Conservation (phyloP, 2,797 vertebrate species). For the Siniperca obscura region DNA sequence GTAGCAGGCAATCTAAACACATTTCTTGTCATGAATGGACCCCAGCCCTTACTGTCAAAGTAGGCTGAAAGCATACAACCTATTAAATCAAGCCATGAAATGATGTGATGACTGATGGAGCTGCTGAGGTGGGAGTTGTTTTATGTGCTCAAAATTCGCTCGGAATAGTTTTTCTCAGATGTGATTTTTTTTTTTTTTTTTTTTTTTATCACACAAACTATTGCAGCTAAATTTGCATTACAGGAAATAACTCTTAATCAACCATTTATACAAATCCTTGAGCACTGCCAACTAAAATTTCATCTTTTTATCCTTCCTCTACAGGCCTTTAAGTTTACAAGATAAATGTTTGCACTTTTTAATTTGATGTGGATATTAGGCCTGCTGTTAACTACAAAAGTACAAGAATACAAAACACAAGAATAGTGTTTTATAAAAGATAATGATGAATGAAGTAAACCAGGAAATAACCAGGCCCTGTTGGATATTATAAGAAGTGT, state of each 20-base stretch:
- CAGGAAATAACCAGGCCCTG: neutral
- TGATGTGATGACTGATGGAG: conserved; percentile 8
- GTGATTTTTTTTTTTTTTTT: neutral
- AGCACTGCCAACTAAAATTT: neutral
- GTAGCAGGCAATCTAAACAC: neutral
- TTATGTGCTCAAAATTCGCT: neutral
- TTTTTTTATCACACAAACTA: neutral
- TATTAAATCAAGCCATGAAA: conserved; percentile 11
- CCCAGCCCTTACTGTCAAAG: neutral
- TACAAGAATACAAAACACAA: too few relatives aligned
- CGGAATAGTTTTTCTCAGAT: neutral
- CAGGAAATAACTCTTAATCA: neutral
- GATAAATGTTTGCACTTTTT: neutral
- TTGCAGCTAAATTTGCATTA: neutral
- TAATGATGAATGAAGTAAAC: neutral
- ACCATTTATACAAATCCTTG: neutral
- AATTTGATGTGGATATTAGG: neutral
- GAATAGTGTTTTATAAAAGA: neutral
- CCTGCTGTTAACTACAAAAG: neutral
- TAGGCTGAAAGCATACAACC: neutral
- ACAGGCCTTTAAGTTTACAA: neutral
- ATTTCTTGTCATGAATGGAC: neutral
- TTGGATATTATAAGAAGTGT: neutral
- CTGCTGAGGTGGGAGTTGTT: neutral
- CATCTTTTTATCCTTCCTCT: neutral